Conservation (phyloP, 1,140 invertebrate species). For the Danaus plexippus region DNA sequence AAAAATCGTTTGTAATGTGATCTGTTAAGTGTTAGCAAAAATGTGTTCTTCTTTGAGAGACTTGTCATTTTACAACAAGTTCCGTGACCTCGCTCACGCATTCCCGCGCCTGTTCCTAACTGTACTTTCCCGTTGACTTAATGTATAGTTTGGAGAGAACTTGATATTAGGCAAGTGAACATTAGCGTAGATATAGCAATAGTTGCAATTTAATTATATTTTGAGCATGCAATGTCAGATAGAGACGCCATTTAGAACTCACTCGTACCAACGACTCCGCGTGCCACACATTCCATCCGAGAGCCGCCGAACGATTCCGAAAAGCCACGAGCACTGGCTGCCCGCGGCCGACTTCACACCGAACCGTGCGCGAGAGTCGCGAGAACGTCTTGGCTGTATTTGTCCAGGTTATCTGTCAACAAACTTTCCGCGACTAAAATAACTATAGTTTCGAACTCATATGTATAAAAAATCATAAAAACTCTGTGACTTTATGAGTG, state of each 20-base stretch:
- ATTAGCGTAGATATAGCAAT: constrained; percentile 58
- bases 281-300: constrained; percentile 56
- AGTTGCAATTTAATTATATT: constrained; percentile 71
- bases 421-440: constrained; percentile 58
- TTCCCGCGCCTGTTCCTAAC: constrained; percentile 70
- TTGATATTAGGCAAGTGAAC: constrained; percentile 66
- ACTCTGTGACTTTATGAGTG: constrained; percentile 35
- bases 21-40: constrained; percentile 23
- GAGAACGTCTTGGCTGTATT: constrained; percentile 55
- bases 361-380: constrained; percentile 63
- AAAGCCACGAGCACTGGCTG: constrained; percentile 37
- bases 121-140: constrained; percentile 71
- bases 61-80: constrained; percentile 70
- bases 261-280: constrained; percentile 36
- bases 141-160: constrained; percentile 68
- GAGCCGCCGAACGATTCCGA: constrained; percentile 41
- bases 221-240: constrained; percentile 52
- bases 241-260: constrained; percentile 45
- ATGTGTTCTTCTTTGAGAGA: constrained; percentile 54
- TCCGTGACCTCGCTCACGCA: constrained; percentile 71
- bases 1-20: too few species aligned
- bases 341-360: constrained; percentile 66
- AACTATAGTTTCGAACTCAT: constrained; percentile 36
- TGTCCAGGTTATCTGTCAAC: constrained; percentile 61
- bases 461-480: constrained; percentile 15